Evolutionary conservation across 2,113 vertebrate genomes (phyloP), one percentile per base, ranked within the genome.

Genomic region (Nicator chloris): DNA sequence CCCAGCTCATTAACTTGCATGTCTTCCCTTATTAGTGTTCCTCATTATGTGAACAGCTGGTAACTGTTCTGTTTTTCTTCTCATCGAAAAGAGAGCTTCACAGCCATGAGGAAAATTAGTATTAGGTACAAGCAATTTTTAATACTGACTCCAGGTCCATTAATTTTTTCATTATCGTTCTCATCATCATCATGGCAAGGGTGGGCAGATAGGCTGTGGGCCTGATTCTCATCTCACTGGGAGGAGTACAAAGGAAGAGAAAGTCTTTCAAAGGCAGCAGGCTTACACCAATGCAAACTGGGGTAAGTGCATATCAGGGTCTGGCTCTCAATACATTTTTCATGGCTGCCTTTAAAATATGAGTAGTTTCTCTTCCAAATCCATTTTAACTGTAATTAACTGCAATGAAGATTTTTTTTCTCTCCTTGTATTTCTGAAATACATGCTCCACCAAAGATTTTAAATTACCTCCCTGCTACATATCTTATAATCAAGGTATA

Each of bases 1-100:
- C 82, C 82, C 90, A 96, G 54, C 27, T 90, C 73, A 91, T 97
- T 92, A 92, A 66, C 72, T 95, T 93, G 89, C 92, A 87, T 88
- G 57, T 91, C 73, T 88, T 95, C 45, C 57, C 78, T 91, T 94
- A 89, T 95, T 94, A 94, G 90, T 90, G 80, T 92, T 95, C 9
- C 0, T 90, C 85, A 92, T 95, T 96, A 95, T 92, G 65, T 86
- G 95, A 97, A 93, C 93, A 97, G 90, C 94, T 97, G 94, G 84
- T 95, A 95, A 95, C 85, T 92, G 82, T 86, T 95, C 80, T 92
- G 76, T 91, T 95, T 96, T 93, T 49, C 69, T 93, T 85, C 75
- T 85, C 72, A 3, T 95, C 88, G 78, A 47, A 93, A 87, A 94
- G 60, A 82, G 49, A 47, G 75, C 59, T 93, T 92, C 78, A 95